A percentile compares a stretch with the other conserved stretches of the same genome.
These are phyloP conservation scores for Habropoda laboriosa DNA, from an alignment of 1,140 invertebrate species.

Conservation along the genomic window DNA sequence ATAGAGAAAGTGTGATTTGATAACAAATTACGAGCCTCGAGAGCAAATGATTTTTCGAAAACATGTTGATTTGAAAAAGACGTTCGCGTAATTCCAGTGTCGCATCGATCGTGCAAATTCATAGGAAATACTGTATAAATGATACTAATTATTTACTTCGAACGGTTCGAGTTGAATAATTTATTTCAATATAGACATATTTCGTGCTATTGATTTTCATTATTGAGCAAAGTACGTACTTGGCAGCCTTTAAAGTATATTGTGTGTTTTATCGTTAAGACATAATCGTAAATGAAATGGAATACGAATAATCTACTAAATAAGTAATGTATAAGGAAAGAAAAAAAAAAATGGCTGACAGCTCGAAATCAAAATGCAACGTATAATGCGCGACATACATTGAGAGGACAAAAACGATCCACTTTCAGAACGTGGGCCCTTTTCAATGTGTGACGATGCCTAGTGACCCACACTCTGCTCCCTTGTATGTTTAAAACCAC, in stretches of 20 bases:
- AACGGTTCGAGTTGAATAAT: slow-evolving; percentile 4
- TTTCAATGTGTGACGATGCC: slow-evolving; percentile 63
- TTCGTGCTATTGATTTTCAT: slow-evolving; percentile 30
- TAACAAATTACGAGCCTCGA: too few species aligned
- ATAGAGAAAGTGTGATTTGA: too few species aligned
- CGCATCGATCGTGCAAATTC: neutral
- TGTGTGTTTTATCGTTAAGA: slow-evolving; percentile 41
- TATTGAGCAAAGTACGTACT: slow-evolving; percentile 3
- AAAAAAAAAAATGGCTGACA: slow-evolving; percentile 63
- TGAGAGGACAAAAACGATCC: slow-evolving; percentile 41
- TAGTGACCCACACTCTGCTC: slow-evolving; percentile 54
- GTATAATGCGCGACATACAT: slow-evolving; percentile 59
- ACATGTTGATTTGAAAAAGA: neutral
- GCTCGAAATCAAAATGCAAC: slow-evolving; percentile 73
- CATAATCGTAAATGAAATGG: slow-evolving; percentile 26
- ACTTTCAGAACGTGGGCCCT: slow-evolving; percentile 40
- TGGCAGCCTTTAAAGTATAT: slow-evolving; percentile 24
- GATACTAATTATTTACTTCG: neutral
- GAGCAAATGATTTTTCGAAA: neutral
- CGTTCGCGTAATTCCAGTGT: neutral
- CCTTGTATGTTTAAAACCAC: slow-evolving; percentile 22
- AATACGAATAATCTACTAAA: neutral
- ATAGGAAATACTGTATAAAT: neutral
- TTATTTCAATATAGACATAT: slow-evolving; percentile 35
- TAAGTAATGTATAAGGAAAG: slow-evolving; percentile 43